phyloP scores from a whole-genome alignment of 1,140 invertebrate genomes.

The Trichogramma pretiosum region DNA sequence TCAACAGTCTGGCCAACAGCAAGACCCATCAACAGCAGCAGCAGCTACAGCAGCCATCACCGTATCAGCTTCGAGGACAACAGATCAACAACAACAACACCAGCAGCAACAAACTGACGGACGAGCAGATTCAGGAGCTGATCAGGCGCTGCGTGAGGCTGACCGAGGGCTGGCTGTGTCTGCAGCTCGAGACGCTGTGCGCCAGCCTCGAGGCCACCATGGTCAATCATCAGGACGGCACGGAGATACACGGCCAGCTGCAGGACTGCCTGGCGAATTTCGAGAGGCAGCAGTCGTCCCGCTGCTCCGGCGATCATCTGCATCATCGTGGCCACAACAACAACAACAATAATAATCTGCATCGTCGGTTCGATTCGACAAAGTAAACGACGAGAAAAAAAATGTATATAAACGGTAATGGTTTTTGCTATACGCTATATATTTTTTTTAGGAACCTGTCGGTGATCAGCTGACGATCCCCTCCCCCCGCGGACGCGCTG shows the following conservation, averaged over 20 bases:
- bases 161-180: slow-evolving; percentile 29
- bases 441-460: too few relatives aligned
- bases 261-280: slow-evolving; percentile 27
- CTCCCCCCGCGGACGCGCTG: too few relatives aligned
- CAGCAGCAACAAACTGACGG: slow-evolving; percentile 25
- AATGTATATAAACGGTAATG: neutral
- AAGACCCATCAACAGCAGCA: too few relatives aligned
- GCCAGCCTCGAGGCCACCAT: slow-evolving; percentile 23
- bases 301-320: neutral
- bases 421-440: too few relatives aligned
- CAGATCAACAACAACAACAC: too few relatives aligned
- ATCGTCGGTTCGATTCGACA: too few relatives aligned
- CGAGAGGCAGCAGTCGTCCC: slow-evolving; percentile 7
- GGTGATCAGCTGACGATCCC: too few relatives aligned
- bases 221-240: too few relatives aligned
- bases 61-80: too few relatives aligned
- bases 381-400: neutral
- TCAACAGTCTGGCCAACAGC: too few relatives aligned
- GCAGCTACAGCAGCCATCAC: neutral
- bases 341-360: too few relatives aligned
- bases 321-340: too few relatives aligned
- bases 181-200: slow-evolving; percentile 28
- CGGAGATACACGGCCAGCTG: neutral
- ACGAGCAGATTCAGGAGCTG: slow-evolving; percentile 26
- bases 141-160: slow-evolving; percentile 21